These are phyloP conservation scores for Labeo catla DNA, from an alignment of 2,113 vertebrate species.

Conservation along the genomic window DNA sequence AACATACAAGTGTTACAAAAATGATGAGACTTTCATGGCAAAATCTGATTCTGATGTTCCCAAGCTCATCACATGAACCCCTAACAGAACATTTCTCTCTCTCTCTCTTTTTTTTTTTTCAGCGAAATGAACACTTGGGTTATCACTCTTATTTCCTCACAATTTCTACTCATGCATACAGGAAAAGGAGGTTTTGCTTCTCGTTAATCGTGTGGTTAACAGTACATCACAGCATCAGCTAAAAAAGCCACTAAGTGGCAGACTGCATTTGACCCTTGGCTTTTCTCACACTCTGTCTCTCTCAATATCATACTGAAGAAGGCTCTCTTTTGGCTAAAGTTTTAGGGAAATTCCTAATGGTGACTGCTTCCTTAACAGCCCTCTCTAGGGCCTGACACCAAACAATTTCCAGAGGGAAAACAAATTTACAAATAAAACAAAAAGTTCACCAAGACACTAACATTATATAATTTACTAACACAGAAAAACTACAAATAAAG, in stretches of 20 bases:
- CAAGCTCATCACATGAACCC: background rate
- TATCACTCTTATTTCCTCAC: background rate
- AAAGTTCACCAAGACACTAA: background rate
- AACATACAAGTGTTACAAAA: no score
- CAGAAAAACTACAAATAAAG: background rate
- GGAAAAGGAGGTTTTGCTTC: background rate
- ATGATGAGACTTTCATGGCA: no score
- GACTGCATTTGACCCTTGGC: background rate
- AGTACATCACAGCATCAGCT: background rate
- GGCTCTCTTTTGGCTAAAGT: background rate
- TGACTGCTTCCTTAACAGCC: background rate
- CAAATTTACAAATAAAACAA: background rate
- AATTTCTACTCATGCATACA: background rate
- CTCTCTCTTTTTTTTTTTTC: no score
- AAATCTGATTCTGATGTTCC: no score
- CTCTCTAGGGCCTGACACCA: background rate
- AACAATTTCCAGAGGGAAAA: background rate
- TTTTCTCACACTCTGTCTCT: background rate
- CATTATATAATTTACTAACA: background rate
- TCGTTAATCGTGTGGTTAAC: background rate
- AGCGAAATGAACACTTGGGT: background rate
- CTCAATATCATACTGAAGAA: background rate
- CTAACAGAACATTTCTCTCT: background rate
- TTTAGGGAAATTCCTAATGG: slow-evolving; percentile 7
- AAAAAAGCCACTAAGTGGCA: background rate